Conservation (phyloP, 2,113 vertebrate genomes). For the Perca flavescens region DNA sequence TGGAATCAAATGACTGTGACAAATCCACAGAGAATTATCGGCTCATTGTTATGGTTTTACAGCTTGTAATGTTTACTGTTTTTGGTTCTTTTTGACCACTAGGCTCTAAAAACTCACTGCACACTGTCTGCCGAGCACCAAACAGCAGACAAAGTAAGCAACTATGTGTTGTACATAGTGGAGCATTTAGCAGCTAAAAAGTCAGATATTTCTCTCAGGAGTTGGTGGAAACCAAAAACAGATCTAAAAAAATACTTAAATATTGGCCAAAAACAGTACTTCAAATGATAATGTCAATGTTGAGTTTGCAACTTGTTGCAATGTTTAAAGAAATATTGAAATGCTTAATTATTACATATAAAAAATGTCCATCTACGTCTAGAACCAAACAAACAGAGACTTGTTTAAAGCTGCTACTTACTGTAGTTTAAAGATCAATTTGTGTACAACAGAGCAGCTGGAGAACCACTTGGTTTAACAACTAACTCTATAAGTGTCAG, state of each 20-base stretch:
- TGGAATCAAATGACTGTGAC: neutral
- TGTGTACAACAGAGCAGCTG: slow-evolving; percentile 19
- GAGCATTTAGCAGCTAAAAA: neutral
- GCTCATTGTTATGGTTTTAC: neutral
- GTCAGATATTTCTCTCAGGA: neutral
- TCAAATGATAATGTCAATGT: neutral
- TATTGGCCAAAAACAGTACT: neutral
- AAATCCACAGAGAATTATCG: neutral
- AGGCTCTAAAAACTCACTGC: neutral
- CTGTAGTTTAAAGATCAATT: slow-evolving; percentile 27
- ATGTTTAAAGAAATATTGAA: neutral
- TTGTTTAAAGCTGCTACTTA: slow-evolving; percentile 14
- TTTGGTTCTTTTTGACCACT: neutral
- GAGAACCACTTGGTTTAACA: slow-evolving; percentile 33
- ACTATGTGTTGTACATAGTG: neutral
- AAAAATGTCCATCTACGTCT: neutral
- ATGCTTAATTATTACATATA: neutral
- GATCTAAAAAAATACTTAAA: neutral
- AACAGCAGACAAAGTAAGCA: neutral
- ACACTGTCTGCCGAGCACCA: neutral
- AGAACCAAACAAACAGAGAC: slow-evolving; percentile 20
- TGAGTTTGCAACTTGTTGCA: neutral
- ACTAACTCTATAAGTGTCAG: slow-evolving; percentile 23
- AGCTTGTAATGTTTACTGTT: neutral
- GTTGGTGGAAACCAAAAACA: neutral